Conservation (phyloP, 1,140 invertebrate genomes). For the Rhyacophila brunnea region DNA sequence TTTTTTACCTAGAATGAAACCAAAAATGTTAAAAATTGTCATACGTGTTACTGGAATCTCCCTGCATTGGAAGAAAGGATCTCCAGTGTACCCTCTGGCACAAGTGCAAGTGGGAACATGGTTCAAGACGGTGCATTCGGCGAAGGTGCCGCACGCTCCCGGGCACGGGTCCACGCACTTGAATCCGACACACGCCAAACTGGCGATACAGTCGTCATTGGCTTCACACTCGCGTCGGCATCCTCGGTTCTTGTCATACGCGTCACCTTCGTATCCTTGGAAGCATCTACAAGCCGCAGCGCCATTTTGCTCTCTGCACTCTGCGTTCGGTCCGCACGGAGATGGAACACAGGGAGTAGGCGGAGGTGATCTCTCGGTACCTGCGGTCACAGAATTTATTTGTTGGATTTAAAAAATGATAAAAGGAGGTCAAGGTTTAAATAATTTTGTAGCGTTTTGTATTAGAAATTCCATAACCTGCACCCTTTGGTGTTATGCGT, state of each 20-base stretch:
- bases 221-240: constrained; percentile 75
- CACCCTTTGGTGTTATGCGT: too few relatives aligned
- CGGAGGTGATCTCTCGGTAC: constrained; percentile 48
- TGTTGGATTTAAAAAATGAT: too few relatives aligned
- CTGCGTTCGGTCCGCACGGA: constrained; percentile 68
- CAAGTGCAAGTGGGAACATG: constrained; percentile 78
- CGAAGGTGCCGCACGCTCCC: constrained; percentile 69
- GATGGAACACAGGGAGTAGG: constrained; percentile 66
- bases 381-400: constrained; percentile 27
- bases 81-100: constrained; percentile 69
- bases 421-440: too few relatives aligned
- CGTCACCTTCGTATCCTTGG: constrained; percentile 68
- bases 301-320: constrained; percentile 65
- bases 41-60: constrained; percentile 56
- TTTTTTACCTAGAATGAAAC: too few relatives aligned
- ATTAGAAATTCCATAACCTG: too few relatives aligned
- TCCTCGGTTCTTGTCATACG: constrained; percentile 59
- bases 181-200: constrained; percentile 68
- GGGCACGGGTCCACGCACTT: constrained; percentile 78
- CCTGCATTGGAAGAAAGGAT: constrained; percentile 77
- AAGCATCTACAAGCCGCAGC: constrained; percentile 70
- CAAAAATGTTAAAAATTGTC: too few relatives aligned
- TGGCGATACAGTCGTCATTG: constrained; percentile 69
- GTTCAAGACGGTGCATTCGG: constrained; percentile 70
- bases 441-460: too few relatives aligned